Base-by-base conservation (phyloP, 2,888 invertebrate genomes). In the Chloroclystis v-ata region DNA sequence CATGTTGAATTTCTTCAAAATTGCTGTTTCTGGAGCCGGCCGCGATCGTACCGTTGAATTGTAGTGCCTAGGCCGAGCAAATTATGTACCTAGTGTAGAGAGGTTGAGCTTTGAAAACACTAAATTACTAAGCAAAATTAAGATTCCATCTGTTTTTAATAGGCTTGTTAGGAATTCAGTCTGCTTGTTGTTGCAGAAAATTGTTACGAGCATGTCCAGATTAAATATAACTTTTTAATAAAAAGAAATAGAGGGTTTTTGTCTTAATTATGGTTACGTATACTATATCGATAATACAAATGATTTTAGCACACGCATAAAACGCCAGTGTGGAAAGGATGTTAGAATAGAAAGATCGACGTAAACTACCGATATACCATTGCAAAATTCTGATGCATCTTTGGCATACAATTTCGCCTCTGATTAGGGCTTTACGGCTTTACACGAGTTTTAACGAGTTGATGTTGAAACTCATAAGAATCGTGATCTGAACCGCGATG, bases 381-480 rank as follows among this genome's bases (percentile, higher is more conserved):
- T 40, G 29, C 29, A 24, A 40, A 29, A 30, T 11, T 20, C 47
- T 52, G 50, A 61, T 59, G 57, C 61, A 56, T 58, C 57, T 59
- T 53, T 52, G 42, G 37, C 47, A 49, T 50, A 57, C 59, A 56
- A 56, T 72, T 73, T 69, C 67, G 61, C 57, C 61, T 56, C 49
- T 47, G 58, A 59, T 63, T 69, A 67, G 70, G 65, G 63, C 50
- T 63, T 59, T 55, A 57, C 61, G 65, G 63, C 50, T 63, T 59
- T 55, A 57, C 61, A 61, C 61, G 56, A 54, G 57, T 64, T 59
- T 63, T 63, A 65, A 67, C 64, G 60, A 67, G 64, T 59, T 61
- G 66, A 60, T 76, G 71, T 66, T 58, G 78, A 67, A 79, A 78
- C 57, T 52, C 44, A 53, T 63, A 59, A 63, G 61, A 66, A 58